These are phyloP conservation scores for Corythoichthys haematopterus DNA, from an alignment of 2,113 vertebrate species.

Conservation along the genomic window DNA sequence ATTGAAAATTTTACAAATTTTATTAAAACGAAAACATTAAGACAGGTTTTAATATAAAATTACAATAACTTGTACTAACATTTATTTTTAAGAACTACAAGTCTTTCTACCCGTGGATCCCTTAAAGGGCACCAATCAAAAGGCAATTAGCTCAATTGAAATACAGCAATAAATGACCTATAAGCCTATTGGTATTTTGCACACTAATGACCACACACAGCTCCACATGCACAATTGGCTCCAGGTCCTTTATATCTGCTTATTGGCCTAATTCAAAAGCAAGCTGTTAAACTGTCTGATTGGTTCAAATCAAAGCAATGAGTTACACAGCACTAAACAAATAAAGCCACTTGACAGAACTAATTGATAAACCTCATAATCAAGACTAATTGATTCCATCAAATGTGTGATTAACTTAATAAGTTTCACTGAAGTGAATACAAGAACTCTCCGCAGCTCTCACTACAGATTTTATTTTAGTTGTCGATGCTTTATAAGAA, in stretches of 20 bases:
- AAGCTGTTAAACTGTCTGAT: slow-evolving; percentile 32
- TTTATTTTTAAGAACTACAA: too few relatives aligned
- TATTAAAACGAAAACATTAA: too few relatives aligned
- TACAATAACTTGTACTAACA: too few relatives aligned
- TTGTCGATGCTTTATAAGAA: too few relatives aligned
- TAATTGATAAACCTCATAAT: slow-evolving; percentile 52
- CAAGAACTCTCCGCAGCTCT: slow-evolving; percentile 28
- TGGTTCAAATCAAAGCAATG: slow-evolving; percentile 56
- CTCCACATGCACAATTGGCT: slow-evolving; percentile 48
- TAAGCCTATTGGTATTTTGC: slow-evolving; percentile 1
- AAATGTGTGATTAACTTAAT: slow-evolving; percentile 55
- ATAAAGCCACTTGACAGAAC: slow-evolving; percentile 43
- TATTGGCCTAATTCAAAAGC: slow-evolving; percentile 42
- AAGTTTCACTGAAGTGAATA: slow-evolving; percentile 54
- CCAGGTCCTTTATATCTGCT: slow-evolving; percentile 46
- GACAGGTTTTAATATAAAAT: too few relatives aligned
- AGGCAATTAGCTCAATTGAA: slow-evolving; percentile 21
- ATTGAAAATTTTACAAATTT: too few relatives aligned
- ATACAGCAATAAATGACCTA: slow-evolving; percentile 31
- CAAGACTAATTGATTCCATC: slow-evolving; percentile 59
- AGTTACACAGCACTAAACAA: slow-evolving; percentile 26
- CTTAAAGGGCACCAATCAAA: slow-evolving; percentile 7
- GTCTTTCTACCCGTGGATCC: too few relatives aligned
- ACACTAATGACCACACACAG: slow-evolving; percentile 30
- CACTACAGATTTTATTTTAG: too few relatives aligned